Percentiles rank a stretch among this genome's conserved stretches.
phyloP scores from a whole-genome alignment of 1,140 invertebrate genomes.

The Magallana angulata region DNA sequence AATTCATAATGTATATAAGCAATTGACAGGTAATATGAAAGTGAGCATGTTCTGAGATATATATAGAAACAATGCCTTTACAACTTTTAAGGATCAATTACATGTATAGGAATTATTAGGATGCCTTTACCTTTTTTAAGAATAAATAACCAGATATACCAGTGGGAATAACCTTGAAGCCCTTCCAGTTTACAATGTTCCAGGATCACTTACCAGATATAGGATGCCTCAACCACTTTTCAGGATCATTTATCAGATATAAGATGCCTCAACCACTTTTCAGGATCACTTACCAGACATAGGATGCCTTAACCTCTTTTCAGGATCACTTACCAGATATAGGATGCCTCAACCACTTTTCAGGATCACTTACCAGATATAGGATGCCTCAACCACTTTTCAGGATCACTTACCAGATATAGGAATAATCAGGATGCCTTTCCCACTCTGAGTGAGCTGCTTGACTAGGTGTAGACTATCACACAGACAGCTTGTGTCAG shows the following conservation, averaged over 20 bases:
- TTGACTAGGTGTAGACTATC: slow-evolving; percentile 88
- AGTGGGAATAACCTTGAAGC: no score
- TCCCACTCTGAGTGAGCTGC: slow-evolving; percentile 87
- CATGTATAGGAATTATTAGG: background rate
- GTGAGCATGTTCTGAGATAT: no score
- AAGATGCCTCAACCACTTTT: background rate
- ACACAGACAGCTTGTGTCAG: slow-evolving; percentile 86
- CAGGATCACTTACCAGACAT: background rate
- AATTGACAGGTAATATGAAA: no score
- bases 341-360: background rate
- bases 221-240: slow-evolving; percentile 87
- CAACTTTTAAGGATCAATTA: background rate
- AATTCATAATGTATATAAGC: no score
- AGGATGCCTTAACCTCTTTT: background rate
- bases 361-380: background rate
- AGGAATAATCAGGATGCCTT: slow-evolving; percentile 90
- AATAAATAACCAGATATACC: background rate
- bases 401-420: slow-evolving; percentile 84
- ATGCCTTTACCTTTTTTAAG: background rate
- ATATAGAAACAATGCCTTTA: no score
- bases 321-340: background rate
- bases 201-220: slow-evolving; percentile 84
- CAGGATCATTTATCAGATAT: background rate
- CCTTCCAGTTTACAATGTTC: background rate
- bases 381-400: background rate